Evolutionary conservation across 1,140 invertebrate species (phyloP), one percentile per base, ranked within the genome.

Genomic region (Ceratosolen solmsi): DNA sequence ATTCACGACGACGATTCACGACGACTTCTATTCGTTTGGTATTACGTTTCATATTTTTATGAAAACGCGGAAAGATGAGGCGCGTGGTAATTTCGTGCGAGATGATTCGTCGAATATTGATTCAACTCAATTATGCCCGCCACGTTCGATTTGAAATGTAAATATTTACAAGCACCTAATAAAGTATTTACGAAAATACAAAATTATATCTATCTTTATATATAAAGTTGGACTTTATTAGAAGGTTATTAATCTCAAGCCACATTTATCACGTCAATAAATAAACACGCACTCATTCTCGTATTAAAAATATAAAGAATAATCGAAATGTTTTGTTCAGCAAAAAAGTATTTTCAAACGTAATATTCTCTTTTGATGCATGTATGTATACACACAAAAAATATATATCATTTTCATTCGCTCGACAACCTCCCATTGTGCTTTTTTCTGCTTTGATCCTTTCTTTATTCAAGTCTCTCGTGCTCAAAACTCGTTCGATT

Each of bases 381-480:
- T 27, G 17, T 41, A 71, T 60, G 33, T 60, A 49, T 46, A 33
- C n/a, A 56, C 20, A 51, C 22, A 75, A 9, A 68, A 81, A 76
- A 76, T 68, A 81, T 76, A 81, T 70, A 81, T 81, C 72, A 81
- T 75, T 68, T 56, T 68, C 56, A 27, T 74, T 20, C 30, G 56
- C 30, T 70, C 1, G 38, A 58, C 11, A 58, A n/a, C 49, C 63
- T 49, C 22, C 51, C 25, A 82, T 80, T 79, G 65, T 60, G 38
- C n/a, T 73, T 65, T 68, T 80, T 81, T 82, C 80, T 58, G 65
- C 63, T 84, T 80, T 71, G 27, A 76, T 75, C n/a, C 33, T 56
- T 71, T 72, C 80, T 77, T 71, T 60, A 46, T 71, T 41, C 22
- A n/a, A 73, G 65, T 25, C 27, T 30, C 54, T 49, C 27, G 20